Evolutionary conservation across 2,888 invertebrate species (phyloP), one percentile per base, ranked within the genome.

Genomic region (Nineta flava): DNA sequence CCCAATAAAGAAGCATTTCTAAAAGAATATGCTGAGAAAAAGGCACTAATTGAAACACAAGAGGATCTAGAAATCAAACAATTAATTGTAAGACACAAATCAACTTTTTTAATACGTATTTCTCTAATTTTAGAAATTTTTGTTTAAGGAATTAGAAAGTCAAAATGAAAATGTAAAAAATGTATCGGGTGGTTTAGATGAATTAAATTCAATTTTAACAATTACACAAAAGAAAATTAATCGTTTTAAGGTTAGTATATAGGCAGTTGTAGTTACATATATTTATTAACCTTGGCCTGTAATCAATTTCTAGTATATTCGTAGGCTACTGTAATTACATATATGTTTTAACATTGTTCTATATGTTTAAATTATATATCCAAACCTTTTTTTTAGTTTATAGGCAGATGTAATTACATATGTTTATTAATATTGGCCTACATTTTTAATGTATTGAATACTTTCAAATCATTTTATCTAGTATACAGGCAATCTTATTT

Each of bases 201-300:
- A 88, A 61, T 72, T 94, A 40, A 88, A 86, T 61, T 79, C 75
- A 41, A 86, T 88, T 56, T 68, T 93, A 47, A 77, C 77, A 56
- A 77, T 78, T 12, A 91, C 92, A 2, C 92, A 94, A 62, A 82
- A 81, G 53, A 91, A 91, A 68, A 73, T 94, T 52, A 88, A 86
- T 69, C 81, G 80, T 59, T 79, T 94, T 55, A 87, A 86, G 76
- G 87, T 84, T 64, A 55, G 55, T 53, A 50, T 49, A 26, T 26
- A 26, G 26, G 26, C 26, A 26, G 7, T 7, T 26, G 7, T 26
- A 26, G 4, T 3, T 26, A 26, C 26, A 26, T 26, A 6, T 26
- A 26, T 26, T 26, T 26, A 26, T 26, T 26, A 6, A 6, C 26
- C 26, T 26, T 26, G 26, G 26, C 26, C 26, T 26, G 7, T 26